phyloP scores from a whole-genome alignment of 2,113 vertebrate genomes.

The Dryoscopus gambensis region DNA sequence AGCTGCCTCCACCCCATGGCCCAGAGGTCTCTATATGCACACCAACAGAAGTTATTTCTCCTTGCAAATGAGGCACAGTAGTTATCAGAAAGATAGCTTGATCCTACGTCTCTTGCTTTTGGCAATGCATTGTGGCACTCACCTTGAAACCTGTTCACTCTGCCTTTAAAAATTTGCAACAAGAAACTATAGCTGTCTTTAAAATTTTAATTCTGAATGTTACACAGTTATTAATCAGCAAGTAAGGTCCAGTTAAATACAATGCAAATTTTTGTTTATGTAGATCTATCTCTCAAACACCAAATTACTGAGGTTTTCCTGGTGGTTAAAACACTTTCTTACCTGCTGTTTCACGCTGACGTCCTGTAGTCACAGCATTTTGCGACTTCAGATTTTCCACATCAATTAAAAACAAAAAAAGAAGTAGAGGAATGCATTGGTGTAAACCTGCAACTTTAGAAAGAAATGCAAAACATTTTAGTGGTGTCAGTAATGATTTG shows the following conservation, averaged over 20 bases:
- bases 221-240: background rate
- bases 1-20: too few species aligned
- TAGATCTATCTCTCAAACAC: background rate
- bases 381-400: background rate
- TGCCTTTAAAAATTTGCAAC: background rate
- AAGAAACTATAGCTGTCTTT: background rate
- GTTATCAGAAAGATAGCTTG: background rate
- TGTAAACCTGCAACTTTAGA: background rate
- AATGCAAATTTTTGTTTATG: background rate
- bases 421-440: background rate
- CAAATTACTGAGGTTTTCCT: background rate
- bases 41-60: background rate
- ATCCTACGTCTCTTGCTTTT: background rate
- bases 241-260: background rate
- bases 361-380: background rate
- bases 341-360: background rate
- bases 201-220: background rate
- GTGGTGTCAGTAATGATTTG: background rate
- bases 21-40: fast-evolving
- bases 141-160: background rate
- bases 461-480: background rate
- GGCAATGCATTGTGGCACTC: too few species aligned
- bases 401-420: background rate
- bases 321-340: background rate
- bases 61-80: background rate